phyloP scores from a whole-genome alignment of 2,113 vertebrate species.

The Amia ocellicauda region DNA sequence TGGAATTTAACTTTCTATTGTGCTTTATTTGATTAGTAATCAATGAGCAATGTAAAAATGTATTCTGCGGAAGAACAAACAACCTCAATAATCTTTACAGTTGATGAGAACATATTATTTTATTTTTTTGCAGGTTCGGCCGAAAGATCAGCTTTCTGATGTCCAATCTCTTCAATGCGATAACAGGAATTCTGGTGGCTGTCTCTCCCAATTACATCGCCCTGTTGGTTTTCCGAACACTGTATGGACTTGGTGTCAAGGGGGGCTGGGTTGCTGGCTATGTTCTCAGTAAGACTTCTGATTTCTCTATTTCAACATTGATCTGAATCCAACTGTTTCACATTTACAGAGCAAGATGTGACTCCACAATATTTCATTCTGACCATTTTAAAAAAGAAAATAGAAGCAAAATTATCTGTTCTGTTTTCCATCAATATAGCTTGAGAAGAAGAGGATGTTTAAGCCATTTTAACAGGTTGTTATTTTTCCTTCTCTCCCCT shows the following conservation, averaged over 20 bases:
- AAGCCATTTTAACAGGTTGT: too few relatives aligned
- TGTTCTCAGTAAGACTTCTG: slow-evolving; percentile 77
- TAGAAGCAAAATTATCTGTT: too few relatives aligned
- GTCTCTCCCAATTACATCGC: slow-evolving; percentile 77
- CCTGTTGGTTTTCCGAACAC: slow-evolving; percentile 80
- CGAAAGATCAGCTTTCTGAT: slow-evolving; percentile 79
- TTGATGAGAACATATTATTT: neutral
- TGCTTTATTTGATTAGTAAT: too few relatives aligned
- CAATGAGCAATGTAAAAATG: too few relatives aligned
- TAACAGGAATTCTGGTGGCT: slow-evolving; percentile 81
- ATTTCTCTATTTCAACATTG: neutral
- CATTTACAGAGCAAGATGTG: too few relatives aligned
- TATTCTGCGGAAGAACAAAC: too few relatives aligned
- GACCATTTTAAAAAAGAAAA: too few relatives aligned
- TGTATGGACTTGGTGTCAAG: slow-evolving; percentile 87
- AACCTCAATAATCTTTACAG: neutral
- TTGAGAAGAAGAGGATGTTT: too few relatives aligned
- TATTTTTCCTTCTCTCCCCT: slow-evolving; percentile 13
- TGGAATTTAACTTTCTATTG: too few relatives aligned
- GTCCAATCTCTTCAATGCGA: slow-evolving; percentile 75
- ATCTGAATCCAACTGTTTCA: too few relatives aligned
- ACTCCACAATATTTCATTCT: too few relatives aligned
- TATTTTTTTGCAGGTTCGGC: slow-evolving; percentile 73
- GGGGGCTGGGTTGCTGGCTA: slow-evolving; percentile 90
- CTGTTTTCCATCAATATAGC: too few relatives aligned